Evolutionary conservation across 1,140 invertebrate genomes (phyloP), one percentile per base, ranked within the genome.

Genomic region (Eubasilissa regina): DNA sequence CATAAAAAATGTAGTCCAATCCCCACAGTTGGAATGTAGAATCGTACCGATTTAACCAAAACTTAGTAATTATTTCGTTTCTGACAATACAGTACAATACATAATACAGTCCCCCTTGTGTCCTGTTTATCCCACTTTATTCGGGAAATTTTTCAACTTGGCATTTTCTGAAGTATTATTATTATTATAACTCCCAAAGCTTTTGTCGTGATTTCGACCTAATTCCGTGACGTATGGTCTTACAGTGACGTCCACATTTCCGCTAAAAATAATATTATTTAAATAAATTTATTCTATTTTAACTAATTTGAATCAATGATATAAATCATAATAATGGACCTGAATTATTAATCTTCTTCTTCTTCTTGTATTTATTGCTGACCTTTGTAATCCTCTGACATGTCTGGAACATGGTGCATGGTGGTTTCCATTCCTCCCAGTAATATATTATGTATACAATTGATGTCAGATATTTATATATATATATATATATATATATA

Each of bases 191-290:
- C 75, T 79, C 48, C 12, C 1, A 70, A 62, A 64, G 55, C 62
- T 66, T 79, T 80, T 80, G 79, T 80, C 77, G 74, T 77, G 74
- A 77, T 80, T 74, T 80, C 79, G 51, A 64, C 35, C 79, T 80
- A 80, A 80, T 77, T 55, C 75, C 21, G 47, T 80, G 55, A 80
- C 79, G 77, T 72, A 80, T 76, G 79, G 55, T 25, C 45, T 8
- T 0, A 9, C 79, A 77, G 74, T 51, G 79, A 64, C 79, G 74
- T 47, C 19, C 60, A n/a, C 7, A 64, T 10, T 64, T 10, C 7
- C 0, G 17, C 13, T 56, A 7, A 9, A 56, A 58, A 9, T 58
- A 8, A 8, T 8, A 58, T 58, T 58, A 19, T 56, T 17, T 11
- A 15, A 15, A 56, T 56, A 13, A 56, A 55, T n/a, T 56, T 56